Conservation (phyloP, 2,797 vertebrate species). For the Lindbergichthys nudifrons region DNA sequence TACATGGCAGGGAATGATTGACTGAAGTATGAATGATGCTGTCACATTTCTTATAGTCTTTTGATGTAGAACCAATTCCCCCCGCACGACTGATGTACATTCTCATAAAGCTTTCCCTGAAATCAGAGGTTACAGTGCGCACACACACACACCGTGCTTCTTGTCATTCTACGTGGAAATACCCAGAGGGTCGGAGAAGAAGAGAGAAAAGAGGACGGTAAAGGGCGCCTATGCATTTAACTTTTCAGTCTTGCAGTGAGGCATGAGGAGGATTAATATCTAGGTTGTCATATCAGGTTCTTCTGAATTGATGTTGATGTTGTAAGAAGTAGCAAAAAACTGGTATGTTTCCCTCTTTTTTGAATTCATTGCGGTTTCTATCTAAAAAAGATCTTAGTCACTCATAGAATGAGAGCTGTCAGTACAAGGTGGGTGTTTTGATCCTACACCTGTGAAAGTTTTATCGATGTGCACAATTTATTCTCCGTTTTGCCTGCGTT, state of each 20-base stretch:
- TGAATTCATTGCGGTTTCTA: not conserved
- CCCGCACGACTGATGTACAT: slow-evolving; percentile 40
- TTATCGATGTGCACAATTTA: too few relatives aligned
- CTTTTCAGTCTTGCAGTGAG: not conserved
- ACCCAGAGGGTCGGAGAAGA: slow-evolving; percentile 26
- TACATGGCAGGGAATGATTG: slow-evolving; percentile 43
- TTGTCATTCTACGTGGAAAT: slow-evolving; percentile 41
- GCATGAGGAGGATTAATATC: slow-evolving; percentile 4
- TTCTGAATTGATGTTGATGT: not conserved
- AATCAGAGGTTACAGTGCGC: slow-evolving; percentile 18
- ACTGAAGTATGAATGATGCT: slow-evolving; percentile 48
- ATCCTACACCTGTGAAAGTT: not conserved
- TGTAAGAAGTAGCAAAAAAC: not conserved
- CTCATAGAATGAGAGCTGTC: not conserved
- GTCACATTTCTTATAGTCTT: slow-evolving; percentile 40
- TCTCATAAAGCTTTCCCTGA: slow-evolving; percentile 22
- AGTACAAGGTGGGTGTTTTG: not conserved
- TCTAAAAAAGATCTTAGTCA: not conserved
- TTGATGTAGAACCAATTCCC: slow-evolving; percentile 45
- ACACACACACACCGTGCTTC: not conserved
- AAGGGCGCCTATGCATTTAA: slow-evolving; percentile 9
- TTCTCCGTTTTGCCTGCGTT: too few relatives aligned
- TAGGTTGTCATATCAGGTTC: not conserved
- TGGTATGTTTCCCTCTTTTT: not conserved
- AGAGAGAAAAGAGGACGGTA: slow-evolving; percentile 16